Percentiles rank a stretch among this genome's conserved stretches.
Conservation (phyloP, 2,113 vertebrate species). For the Alectura lathami region DNA sequence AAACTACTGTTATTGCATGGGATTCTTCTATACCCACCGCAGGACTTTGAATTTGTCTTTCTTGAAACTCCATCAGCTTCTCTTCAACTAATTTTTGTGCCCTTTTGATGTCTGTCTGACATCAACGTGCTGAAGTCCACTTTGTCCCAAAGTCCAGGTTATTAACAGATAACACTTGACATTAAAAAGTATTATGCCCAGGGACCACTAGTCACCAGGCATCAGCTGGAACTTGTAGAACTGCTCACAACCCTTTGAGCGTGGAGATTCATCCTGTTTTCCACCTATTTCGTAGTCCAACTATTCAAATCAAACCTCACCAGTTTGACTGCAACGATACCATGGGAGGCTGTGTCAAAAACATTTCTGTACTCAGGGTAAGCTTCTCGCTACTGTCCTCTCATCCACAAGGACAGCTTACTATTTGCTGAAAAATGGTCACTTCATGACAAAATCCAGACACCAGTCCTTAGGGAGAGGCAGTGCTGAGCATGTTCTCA, state of each 20-base stretch:
- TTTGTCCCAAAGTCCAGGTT: background rate
- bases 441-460: background rate
- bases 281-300: background rate
- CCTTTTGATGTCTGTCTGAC: background rate
- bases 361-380: background rate
- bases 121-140: background rate
- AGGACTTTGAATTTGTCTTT: background rate
- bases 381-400: background rate
- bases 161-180: background rate
- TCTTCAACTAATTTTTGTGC: background rate
- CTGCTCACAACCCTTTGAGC: background rate
- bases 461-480: background rate
- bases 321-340: background rate
- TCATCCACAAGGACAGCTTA: background rate
- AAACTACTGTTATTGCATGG: background rate
- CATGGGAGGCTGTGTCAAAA: background rate
- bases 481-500: background rate
- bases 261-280: background rate
- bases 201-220: background rate
- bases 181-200: background rate
- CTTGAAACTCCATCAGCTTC: background rate
- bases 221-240: background rate
- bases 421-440: background rate
- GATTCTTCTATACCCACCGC: background rate
- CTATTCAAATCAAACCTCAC: background rate